Base-by-base conservation (phyloP, 2,888 invertebrate species). In the Pocota personata region DNA sequence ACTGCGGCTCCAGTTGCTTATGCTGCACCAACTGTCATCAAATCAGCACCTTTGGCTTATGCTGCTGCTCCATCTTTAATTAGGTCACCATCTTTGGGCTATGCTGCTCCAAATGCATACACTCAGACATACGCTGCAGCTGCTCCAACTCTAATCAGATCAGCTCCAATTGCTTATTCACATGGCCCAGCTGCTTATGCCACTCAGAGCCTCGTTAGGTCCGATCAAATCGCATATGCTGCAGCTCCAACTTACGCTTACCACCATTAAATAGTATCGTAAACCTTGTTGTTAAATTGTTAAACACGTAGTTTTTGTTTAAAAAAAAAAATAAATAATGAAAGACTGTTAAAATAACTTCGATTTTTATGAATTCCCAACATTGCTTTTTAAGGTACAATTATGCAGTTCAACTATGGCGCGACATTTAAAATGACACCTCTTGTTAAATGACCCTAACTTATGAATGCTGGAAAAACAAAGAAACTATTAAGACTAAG, bases 1-100 rank as follows among this genome's bases (percentile, higher is more conserved):
- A n/a, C 73, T 16, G 87, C 87, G 32, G 71, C 88, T 0, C 88
- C 90, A 10, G 80, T 88, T 27, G 62, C 88, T 50, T 87, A 87
- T 21, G 82, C 80, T 6, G 87, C 86, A 37, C 80, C 87, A 66
- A n/a, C 79, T 50, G 6, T 64, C 37, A 32, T 79, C 55, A 62
- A 79, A 46, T 57, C 79, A 7, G 72, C 64, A 48, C 72, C 79
- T 62, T n/a, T 66, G 10, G 43, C 62, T 30, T 87, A 87, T 27
- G 80, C 78, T n/a, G 88, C 75, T 57, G 71, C 79, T 7, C 58
- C 77, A 32, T 1, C 58, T 48, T 2, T 76, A n/a, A 24, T 67
- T 8, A 67, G 62, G 21, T 73, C 76, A 14, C 46, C 24, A 24
- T 4, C 2, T 24, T 3, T 84, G 16, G 55, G 67, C 40, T 84